Percentiles rank a stretch among this genome's conserved stretches.
These are phyloP conservation scores for Xiphophorus couchianus DNA, from an alignment of 2,113 vertebrate species.

Conservation along the genomic window DNA sequence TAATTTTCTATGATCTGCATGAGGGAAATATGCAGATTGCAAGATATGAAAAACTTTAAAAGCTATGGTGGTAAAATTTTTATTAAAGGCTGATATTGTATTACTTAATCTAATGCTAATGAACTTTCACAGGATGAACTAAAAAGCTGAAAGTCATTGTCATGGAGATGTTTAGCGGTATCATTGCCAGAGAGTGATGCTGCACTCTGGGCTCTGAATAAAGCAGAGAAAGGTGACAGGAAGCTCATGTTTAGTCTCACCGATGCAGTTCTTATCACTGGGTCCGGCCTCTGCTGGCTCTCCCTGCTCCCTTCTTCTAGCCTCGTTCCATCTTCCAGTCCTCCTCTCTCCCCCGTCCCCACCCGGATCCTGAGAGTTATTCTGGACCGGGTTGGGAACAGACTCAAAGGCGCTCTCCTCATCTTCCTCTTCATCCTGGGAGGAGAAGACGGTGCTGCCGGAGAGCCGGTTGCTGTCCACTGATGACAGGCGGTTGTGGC, in stretches of 20 bases:
- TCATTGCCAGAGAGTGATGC: not conserved
- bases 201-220: not conserved
- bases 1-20: too few relatives aligned
- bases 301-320: constrained; percentile 71
- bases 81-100: too few relatives aligned
- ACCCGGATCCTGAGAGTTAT: constrained; percentile 81
- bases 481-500: constrained; percentile 94
- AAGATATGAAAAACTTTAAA: too few relatives aligned
- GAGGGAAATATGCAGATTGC: too few relatives aligned
- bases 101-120: too few relatives aligned
- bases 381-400: constrained; percentile 82
- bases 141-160: too few relatives aligned
- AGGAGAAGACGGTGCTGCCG: constrained; percentile 96
- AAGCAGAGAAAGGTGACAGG: not conserved
- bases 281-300: constrained; percentile 86
- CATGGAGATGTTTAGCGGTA: too few relatives aligned
- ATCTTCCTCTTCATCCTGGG: constrained; percentile 94
- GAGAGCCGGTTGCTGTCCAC: constrained; percentile 95
- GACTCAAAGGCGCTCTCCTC: constrained; percentile 96
- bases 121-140: too few relatives aligned
- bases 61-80: too few relatives aligned
- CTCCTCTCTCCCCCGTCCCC: constrained; percentile 81
- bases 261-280: constrained; percentile 81
- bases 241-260: constrained; percentile 42
- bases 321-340: constrained; percentile 77